Evolutionary conservation across 2,113 vertebrate genomes (phyloP).

Genomic region (Stomatorhinus ivindoensis): DNA sequence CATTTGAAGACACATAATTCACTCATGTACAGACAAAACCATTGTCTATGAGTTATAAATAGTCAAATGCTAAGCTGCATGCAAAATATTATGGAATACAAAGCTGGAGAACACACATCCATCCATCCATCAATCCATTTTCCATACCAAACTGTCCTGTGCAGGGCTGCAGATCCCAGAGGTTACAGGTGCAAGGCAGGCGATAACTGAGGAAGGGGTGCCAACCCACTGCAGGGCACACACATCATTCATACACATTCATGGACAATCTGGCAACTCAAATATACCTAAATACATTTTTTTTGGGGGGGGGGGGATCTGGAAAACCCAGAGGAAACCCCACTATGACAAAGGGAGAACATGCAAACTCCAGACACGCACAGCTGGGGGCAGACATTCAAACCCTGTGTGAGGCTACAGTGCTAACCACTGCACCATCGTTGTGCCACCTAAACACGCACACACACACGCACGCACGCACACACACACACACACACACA

Average conservation of each 20-base stretch:
- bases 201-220: neutral
- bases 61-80: neutral
- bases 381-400: too few relatives aligned
- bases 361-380: too few relatives aligned
- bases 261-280: too few relatives aligned
- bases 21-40: neutral
- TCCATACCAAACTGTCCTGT: neutral
- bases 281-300: too few relatives aligned
- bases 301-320: too few relatives aligned
- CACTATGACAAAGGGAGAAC: too few relatives aligned
- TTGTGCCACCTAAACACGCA: too few relatives aligned
- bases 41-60: neutral
- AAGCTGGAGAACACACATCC: neutral
- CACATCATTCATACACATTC: neutral
- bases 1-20: neutral
- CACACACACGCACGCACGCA: too few relatives aligned
- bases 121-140: neutral
- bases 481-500: too few relatives aligned
- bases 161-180: neutral
- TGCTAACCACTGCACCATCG: too few relatives aligned
- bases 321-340: too few relatives aligned
- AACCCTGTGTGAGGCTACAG: too few relatives aligned
- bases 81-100: neutral
- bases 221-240: neutral
- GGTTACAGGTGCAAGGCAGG: neutral